Base-by-base conservation (phyloP, 2,888 invertebrate species). In the Diarsia rubi region DNA sequence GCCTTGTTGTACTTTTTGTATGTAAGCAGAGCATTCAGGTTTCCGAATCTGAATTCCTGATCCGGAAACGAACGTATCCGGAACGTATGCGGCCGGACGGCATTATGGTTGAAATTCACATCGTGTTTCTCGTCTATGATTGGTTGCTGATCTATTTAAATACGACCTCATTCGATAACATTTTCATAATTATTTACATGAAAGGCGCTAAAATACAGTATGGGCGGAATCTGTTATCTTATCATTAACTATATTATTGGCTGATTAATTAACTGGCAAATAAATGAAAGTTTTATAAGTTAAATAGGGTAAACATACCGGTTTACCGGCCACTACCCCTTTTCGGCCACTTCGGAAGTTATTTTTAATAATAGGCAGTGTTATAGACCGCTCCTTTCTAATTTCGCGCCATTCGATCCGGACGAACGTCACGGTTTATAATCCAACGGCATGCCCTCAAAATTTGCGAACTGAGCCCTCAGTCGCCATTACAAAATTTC, bases 301-400 rank as follows among this genome's bases (percentile, higher is more conserved):
- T 24, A 0, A 44, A 16, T 64, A n/a, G 73, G 45, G 45, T 45
- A 31, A 59, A 59, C 27, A 9, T 31, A 31, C 59, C 59, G 19
- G 59, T 59, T 59, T 59, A 59, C 59, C 59, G 19, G 59, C 27
- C 59, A 59, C 19, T 19, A 59, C 59, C 31, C 59, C 59, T 59
- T 59, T 31, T 59, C 59, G 59, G 19, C 59, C 59, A 59, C 19
- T 59, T 59, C 19, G 59, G 9, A 31, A 27, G 27, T 59, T 59
- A 31, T 59, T 59, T 59, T 59, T 16, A 59, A 31, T 31, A 59
- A 59, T 59, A 59, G n/a, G n/a, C n/a, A n/a, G n/a, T n/a, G n/a
- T n/a, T n/a, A 59, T 19, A 59, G 59, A 59, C 59, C 31, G 19
- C 9, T 31, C 59, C 59, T 59, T 59, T 31, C 59, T 31, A 59